Base-by-base conservation (phyloP, 2,888 invertebrate genomes). In the Cynaeus angustus region DNA sequence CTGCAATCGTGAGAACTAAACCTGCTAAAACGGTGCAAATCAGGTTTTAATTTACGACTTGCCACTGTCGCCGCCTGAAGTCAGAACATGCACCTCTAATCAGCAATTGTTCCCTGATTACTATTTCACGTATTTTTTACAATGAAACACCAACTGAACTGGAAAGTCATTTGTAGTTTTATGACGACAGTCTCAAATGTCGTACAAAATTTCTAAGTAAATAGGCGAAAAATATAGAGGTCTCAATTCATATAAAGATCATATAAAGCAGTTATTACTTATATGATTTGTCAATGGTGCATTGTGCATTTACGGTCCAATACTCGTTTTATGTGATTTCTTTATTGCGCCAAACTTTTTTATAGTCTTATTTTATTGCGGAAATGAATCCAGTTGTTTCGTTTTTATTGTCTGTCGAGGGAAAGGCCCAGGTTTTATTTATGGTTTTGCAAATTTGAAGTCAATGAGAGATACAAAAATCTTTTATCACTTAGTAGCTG, bases 281-380 rank as follows among this genome's bases (percentile, higher is more conserved):
- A 50, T 50, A 64, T 38, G 64, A 55, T 55, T 55, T 56, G 56
- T 66, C 55, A 66, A 66, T 55, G 66, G 56, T 21, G 46, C 66
- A 66, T 64, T 66, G 66, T 66, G 61, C 50, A 12, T 9, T 61
- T 61, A 61, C n/a, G 38, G 61, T 30, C 61, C 13, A 21, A 61
- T 30, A 43, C 16, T 16, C 33, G 33, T 38, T 61, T 61, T 59
- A 59, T 46, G 59, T 16, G 26, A 30, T 59, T 14, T 46, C 48
- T 59, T 59, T 59, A 59, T 59, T 46, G 46, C 46, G 46, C 46
- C 46, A 33, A 46, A 46, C 8, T 59, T 61, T 61, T 28, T 26
- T 46, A 10, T 37, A 13, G 41, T 13, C 13, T n/a, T 4, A 28
- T 43, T 59, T 59, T 59, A 59, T 59, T 16, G 46, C 45, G 5